Percentiles rank a stretch among this genome's conserved stretches.
These are phyloP conservation scores for Siniperca chuatsi DNA, from an alignment of 2,113 vertebrate genomes.

Conservation along the genomic window DNA sequence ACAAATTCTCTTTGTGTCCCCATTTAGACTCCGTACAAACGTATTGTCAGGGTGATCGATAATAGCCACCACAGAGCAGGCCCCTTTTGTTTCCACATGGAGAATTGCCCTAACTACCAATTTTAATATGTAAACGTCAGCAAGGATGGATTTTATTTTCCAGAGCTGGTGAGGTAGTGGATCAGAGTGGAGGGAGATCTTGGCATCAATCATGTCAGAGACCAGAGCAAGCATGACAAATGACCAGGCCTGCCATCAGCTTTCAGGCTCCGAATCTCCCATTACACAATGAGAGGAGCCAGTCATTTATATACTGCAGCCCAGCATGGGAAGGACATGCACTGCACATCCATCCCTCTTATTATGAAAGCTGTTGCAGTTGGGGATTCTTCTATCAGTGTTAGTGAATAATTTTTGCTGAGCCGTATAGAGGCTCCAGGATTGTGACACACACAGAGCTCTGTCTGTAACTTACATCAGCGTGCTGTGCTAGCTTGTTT, in stretches of 20 bases:
- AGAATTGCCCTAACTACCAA: slow-evolving; percentile 72
- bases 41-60: slow-evolving; percentile 72
- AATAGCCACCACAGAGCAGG: slow-evolving; percentile 42
- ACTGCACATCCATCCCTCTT: slow-evolving; percentile 9
- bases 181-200: slow-evolving; percentile 67
- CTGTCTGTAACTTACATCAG: slow-evolving; percentile 30
- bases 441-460: slow-evolving; percentile 24
- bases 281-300: slow-evolving; percentile 54
- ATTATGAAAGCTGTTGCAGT: slow-evolving; percentile 39
- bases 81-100: slow-evolving; percentile 70
- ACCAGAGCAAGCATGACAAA: slow-evolving; percentile 74
- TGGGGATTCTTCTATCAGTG: slow-evolving; percentile 22
- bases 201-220: slow-evolving; percentile 75
- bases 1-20: slow-evolving; percentile 28
- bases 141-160: slow-evolving; percentile 78
- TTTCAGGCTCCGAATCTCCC: slow-evolving; percentile 55
- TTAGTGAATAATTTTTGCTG: slow-evolving; percentile 25
- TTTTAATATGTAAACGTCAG: slow-evolving; percentile 82
- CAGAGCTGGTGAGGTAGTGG: slow-evolving; percentile 68
- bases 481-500: slow-evolving; percentile 16
- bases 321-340: slow-evolving; percentile 30
- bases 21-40: slow-evolving; percentile 38
- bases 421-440: background rate
- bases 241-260: slow-evolving; percentile 66
- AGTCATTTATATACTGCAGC: slow-evolving; percentile 52